These are phyloP conservation scores for Dicroscelio sp. DNA, from an alignment of 2,888 invertebrate species.

Conservation along the genomic window DNA sequence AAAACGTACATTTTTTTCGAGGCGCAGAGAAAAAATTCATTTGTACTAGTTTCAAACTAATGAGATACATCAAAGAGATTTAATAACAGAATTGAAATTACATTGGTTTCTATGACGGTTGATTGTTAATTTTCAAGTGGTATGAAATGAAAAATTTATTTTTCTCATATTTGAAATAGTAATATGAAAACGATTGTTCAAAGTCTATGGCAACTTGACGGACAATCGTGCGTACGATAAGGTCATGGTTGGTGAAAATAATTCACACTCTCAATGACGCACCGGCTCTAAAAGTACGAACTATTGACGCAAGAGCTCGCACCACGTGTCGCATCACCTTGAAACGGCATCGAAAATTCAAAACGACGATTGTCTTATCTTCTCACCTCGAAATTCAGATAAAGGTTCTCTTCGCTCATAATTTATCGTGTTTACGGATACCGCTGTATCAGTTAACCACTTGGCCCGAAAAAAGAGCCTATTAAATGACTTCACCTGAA, in stretches of 20 bases:
- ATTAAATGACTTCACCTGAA: constrained; percentile 60
- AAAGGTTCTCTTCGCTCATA: constrained; percentile 70
- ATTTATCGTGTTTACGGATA: constrained; percentile 74
- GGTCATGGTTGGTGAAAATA: constrained; percentile 80
- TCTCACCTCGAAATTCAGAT: constrained; percentile 73
- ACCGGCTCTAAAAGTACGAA: constrained; percentile 70
- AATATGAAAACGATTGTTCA: too few species aligned
- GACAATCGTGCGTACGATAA: constrained; percentile 62
- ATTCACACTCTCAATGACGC: constrained; percentile 85
- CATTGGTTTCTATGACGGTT: too few species aligned
- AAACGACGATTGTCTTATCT: constrained; percentile 78
- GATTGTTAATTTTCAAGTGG: too few species aligned
- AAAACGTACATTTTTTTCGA: not conserved
- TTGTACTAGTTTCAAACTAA: not conserved
- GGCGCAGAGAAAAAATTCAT: not conserved
- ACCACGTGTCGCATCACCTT: constrained; percentile 71
- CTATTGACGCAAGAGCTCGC: constrained; percentile 74
- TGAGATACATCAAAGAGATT: not conserved
- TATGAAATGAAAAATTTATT: too few species aligned
- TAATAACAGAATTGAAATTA: too few species aligned
- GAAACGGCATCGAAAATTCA: constrained; percentile 75
- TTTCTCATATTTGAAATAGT: not conserved
- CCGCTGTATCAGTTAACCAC: constrained; percentile 54
- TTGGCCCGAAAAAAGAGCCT: constrained; percentile 47
- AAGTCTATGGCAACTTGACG: not conserved